Percentiles rank a stretch among this genome's conserved stretches.
These are phyloP conservation scores for Malthinus flaveolus DNA, from an alignment of 2,888 invertebrate species.

Conservation along the genomic window DNA sequence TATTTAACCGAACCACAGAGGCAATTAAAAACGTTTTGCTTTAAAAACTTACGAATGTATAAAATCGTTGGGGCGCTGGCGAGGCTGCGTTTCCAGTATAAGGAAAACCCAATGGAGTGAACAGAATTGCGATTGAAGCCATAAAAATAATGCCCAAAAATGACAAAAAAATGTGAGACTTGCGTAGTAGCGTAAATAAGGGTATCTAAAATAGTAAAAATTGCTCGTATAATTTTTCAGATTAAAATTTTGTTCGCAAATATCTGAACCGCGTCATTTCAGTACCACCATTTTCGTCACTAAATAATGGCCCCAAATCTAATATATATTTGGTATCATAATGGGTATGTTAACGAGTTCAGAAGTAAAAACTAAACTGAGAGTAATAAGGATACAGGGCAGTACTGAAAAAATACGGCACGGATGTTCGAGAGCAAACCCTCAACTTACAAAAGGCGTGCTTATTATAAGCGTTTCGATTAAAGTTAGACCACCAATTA, in stretches of 20 bases:
- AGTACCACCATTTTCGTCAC: no score
- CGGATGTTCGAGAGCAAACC: no score
- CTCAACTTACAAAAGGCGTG: slow-evolving; percentile 48
- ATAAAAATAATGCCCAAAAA: slow-evolving; percentile 39
- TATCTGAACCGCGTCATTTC: no score
- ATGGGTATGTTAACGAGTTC: no score
- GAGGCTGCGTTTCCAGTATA: slow-evolving; percentile 63
- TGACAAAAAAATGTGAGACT: slow-evolving; percentile 37
- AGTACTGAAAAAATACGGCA: no score
- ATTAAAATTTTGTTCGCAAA: neutral
- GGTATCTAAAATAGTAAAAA: slow-evolving; percentile 36
- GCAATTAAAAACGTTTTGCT: no score
- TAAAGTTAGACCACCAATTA: slow-evolving; percentile 51
- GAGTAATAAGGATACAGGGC: no score
- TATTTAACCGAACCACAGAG: neutral
- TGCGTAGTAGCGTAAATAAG: slow-evolving; percentile 38
- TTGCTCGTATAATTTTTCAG: neutral
- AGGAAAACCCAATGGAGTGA: slow-evolving; percentile 70
- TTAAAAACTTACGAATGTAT: slow-evolving; percentile 42
- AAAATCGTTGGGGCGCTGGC: slow-evolving; percentile 70
- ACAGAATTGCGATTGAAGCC: slow-evolving; percentile 54
- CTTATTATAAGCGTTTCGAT: slow-evolving; percentile 51
- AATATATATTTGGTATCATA: no score
- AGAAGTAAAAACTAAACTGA: no score
- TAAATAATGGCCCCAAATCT: no score